These are phyloP conservation scores for Caenorhabditis remanei DNA, from an alignment of 1,140 invertebrate genomes.

Conservation along the genomic window DNA sequence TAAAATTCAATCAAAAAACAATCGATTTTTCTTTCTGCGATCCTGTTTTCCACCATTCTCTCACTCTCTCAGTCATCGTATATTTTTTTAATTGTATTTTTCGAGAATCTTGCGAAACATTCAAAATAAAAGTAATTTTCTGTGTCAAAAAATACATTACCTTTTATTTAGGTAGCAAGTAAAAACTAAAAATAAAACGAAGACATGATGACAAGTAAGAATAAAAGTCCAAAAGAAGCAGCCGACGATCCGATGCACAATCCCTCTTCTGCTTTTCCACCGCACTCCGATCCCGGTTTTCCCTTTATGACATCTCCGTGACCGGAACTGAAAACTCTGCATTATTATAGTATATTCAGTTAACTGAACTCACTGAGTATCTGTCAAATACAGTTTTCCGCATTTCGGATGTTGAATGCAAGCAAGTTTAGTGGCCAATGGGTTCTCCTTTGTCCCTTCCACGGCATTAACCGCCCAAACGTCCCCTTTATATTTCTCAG, in stretches of 20 bases:
- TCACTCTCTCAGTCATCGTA: background rate
- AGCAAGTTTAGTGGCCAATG: background rate
- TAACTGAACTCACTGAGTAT: background rate
- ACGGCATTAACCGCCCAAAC: no score
- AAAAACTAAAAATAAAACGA: background rate
- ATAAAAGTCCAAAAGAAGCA: background rate
- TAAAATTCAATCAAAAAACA: background rate
- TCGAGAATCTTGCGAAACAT: no score
- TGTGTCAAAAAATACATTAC: no score
- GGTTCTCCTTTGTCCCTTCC: no score
- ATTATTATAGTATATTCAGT: no score
- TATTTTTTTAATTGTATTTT: background rate
- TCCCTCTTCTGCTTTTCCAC: background rate
- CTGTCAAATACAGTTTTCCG: background rate
- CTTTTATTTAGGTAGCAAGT: background rate
- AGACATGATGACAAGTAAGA: background rate
- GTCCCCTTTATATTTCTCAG: no score
- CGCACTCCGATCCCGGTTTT: background rate
- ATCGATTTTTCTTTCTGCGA: constrained; percentile 31
- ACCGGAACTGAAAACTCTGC: background rate
- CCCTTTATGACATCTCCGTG: background rate
- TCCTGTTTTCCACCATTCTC: background rate
- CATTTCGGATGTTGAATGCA: background rate
- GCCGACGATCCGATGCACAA: background rate
- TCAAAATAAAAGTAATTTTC: no score